Evolutionary conservation across 2,113 vertebrate genomes (phyloP).

Genomic region (Cyphomyrus plagiostoma): DNA sequence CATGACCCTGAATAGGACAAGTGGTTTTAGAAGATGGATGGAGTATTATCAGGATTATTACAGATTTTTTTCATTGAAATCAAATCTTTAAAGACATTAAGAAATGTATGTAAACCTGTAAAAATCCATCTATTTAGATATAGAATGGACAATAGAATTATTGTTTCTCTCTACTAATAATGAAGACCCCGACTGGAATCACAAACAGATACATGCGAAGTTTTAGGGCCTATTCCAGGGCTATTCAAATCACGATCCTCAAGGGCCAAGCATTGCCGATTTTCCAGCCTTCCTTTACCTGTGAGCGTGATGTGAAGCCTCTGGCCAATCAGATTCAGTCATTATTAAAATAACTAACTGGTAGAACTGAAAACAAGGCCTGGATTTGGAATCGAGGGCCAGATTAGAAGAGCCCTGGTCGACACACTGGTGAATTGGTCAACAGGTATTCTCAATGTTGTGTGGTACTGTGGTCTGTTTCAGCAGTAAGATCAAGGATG

Average conservation of each 20-base stretch:
- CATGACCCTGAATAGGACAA: too few species aligned
- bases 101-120: not conserved
- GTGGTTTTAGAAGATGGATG: too few species aligned
- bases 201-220: not conserved
- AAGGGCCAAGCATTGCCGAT: too few species aligned
- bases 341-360: too few species aligned
- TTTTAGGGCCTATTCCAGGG: not conserved
- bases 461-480: not conserved
- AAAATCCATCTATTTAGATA: not conserved
- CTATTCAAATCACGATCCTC: too few species aligned
- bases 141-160: not conserved
- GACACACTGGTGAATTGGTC: not conserved
- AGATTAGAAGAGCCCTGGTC: not conserved
- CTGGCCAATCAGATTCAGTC: too few species aligned
- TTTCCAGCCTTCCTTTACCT: too few species aligned
- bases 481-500: conserved; percentile 35
- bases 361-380: too few species aligned
- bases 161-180: not conserved
- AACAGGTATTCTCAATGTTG: not conserved
- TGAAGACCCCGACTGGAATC: not conserved
- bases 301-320: too few species aligned
- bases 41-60: not conserved
- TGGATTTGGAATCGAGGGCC: too few species aligned
- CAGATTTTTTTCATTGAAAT: not conserved
- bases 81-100: not conserved